Evolutionary conservation across 2,797 vertebrate species (phyloP).

Genomic region (Scolopax bukidnonensis): DNA sequence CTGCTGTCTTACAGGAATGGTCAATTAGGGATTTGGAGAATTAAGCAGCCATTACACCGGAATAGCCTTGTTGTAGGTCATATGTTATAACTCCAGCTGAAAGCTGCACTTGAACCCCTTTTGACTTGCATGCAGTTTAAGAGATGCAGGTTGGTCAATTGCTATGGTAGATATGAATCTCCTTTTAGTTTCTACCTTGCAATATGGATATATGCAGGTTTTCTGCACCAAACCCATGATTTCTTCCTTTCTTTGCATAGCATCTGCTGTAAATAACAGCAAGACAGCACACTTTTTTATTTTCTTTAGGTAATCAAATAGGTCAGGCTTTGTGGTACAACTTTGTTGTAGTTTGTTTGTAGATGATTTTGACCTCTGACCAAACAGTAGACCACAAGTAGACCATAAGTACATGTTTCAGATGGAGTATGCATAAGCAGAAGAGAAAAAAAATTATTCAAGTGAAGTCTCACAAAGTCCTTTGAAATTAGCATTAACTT

Average conservation of each 20-base stretch:
- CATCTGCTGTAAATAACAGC: neutral
- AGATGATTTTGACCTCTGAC: neutral
- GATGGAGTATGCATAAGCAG: neutral
- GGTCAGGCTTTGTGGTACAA: neutral
- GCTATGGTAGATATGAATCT: neutral
- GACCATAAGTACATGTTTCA: neutral
- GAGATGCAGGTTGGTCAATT: fast-evolving
- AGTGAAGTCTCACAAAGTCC: neutral
- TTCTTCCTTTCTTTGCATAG: neutral
- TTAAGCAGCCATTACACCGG: neutral
- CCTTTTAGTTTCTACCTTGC: neutral
- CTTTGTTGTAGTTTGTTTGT: neutral
- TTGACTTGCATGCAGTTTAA: neutral
- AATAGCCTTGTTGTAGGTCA: neutral
- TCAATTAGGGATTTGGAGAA: neutral
- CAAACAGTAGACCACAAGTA: neutral
- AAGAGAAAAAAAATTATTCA: neutral
- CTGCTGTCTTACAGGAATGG: neutral
- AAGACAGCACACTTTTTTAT: neutral
- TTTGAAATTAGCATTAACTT: neutral
- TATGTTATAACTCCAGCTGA: neutral
- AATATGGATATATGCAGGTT: neutral
- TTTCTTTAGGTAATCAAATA: neutral
- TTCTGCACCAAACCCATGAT: no score
- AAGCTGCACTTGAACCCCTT: neutral